Conservation (phyloP, 2,888 invertebrate genomes). For the Aphidoletes aphidimyza region DNA sequence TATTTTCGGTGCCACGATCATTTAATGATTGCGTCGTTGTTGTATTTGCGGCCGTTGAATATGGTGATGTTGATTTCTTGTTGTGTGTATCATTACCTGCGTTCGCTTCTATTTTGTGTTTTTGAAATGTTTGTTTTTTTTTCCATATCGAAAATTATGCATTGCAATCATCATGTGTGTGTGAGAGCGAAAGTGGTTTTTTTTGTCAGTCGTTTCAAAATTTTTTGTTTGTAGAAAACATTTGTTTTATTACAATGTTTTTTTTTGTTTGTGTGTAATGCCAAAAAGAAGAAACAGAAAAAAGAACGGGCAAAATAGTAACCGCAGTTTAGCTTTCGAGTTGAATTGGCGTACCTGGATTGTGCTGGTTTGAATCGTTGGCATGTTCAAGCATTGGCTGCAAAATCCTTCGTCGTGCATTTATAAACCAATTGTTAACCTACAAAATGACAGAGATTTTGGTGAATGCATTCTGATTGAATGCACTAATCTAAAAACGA, state of each 20-base stretch:
- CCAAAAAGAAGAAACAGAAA: constrained; percentile 19
- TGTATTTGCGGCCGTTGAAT: background rate
- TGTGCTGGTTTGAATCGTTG: constrained; percentile 58
- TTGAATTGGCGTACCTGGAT: constrained; percentile 56
- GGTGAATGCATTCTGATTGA: background rate
- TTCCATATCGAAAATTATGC: too few species aligned
- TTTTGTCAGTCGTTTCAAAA: background rate
- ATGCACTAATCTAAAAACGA: too few species aligned
- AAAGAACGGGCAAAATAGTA: constrained; percentile 8
- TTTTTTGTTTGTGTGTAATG: background rate
- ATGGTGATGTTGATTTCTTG: constrained; percentile 51
- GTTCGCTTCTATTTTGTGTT: background rate
- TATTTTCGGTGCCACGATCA: constrained; percentile 14
- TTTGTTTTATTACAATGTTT: background rate
- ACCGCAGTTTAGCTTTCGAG: constrained; percentile 51
- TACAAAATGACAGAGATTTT: background rate
- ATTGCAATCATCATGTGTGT: too few species aligned
- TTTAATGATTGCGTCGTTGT: constrained; percentile 47
- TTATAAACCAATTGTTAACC: constrained; percentile 95
- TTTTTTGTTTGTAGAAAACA: background rate
- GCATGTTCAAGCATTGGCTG: constrained; percentile 87
- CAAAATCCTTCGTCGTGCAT: constrained; percentile 88
- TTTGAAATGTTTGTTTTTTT: background rate
- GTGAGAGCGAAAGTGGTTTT: background rate
- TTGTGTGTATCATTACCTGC: background rate